Evolutionary conservation across 2,888 invertebrate genomes (phyloP), one percentile per base, ranked within the genome.

Genomic region (Stomorhina lunata): DNA sequence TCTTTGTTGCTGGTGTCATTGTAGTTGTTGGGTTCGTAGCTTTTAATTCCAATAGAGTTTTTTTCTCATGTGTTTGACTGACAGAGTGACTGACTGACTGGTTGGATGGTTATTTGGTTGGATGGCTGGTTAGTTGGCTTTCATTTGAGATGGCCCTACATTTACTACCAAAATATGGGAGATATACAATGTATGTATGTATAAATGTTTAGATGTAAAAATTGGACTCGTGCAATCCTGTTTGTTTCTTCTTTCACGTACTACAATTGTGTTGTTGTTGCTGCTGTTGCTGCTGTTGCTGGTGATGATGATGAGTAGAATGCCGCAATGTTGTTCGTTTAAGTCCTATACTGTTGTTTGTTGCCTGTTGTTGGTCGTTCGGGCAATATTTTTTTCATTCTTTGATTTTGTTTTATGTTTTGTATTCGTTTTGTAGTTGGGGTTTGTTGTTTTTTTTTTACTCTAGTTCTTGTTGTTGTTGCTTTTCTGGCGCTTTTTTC

Each of bases 401-500:
- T 37, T 65, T 57, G 71, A 17, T 37, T 32, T 66, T 79, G 66
- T 73, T 72, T 61, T 48, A 6, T 53, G 5, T 57, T 61, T 32
- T 37, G 37, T 59, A 65, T 65, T 40, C 2, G 29, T 34, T 76
- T 61, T 27, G 34, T 29, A n/a, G 12, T 66, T 17, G 45, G 37
- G n/a, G 29, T 12, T 72, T 55, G 48, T 55, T 66, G 66, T 55
- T 75, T 55, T 69, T 71, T 32, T 9, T 7, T 6, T 48, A 17
- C 6, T 25, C 2, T 43, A n/a, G 15, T 43, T 59, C 3, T 59
- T 59, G 76, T 72, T 76, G 61, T 68, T 73, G n/a, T 55, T 71
- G 63, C 61, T 63, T 78, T 84, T 80, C 55, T 73, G 80, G 73
- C 69, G 77, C 76, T 83, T 84, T 83, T 84, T 84, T 78, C 65